Conservation (phyloP, 2,797 vertebrate species). For the Rhinatrema bivittatum region DNA sequence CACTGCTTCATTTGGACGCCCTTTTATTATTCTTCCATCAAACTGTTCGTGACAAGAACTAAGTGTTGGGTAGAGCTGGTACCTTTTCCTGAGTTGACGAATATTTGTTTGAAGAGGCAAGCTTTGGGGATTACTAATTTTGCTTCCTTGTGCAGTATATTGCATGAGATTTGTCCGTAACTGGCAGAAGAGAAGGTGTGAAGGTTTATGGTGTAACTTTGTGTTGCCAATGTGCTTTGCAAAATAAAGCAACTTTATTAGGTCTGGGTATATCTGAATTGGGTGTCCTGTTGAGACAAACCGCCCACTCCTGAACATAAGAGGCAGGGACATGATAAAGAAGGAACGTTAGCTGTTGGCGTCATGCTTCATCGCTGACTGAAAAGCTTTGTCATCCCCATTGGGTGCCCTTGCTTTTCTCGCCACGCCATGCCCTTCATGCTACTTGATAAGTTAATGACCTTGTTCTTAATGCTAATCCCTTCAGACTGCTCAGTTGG, state of each 20-base stretch:
- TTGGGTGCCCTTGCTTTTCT: background rate
- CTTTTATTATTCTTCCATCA: too few relatives aligned
- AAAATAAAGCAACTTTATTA: background rate
- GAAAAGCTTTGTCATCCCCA: background rate
- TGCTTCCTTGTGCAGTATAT: too few relatives aligned
- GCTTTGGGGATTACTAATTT: too few relatives aligned
- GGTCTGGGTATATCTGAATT: background rate
- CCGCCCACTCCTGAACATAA: background rate
- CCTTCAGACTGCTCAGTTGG: background rate
- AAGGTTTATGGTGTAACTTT: too few relatives aligned
- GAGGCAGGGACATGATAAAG: slow-evolving; percentile 14
- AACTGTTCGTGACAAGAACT: too few relatives aligned
- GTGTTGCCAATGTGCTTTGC: accelerated
- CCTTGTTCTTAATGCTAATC: slow-evolving; percentile 2
- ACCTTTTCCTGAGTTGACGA: too few relatives aligned
- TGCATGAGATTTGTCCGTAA: too few relatives aligned
- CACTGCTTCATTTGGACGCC: too few relatives aligned
- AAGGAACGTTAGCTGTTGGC: background rate
- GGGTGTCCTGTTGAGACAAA: background rate
- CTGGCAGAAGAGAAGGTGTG: too few relatives aligned
- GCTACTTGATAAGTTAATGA: slow-evolving; percentile 5
- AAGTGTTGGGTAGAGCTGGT: too few relatives aligned
- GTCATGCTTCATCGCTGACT: slow-evolving; percentile 4
- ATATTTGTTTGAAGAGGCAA: too few relatives aligned
- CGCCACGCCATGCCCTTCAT: background rate